Conservation (phyloP, 1,140 invertebrate genomes). For the Scaptodrosophila lebanonensis region DNA sequence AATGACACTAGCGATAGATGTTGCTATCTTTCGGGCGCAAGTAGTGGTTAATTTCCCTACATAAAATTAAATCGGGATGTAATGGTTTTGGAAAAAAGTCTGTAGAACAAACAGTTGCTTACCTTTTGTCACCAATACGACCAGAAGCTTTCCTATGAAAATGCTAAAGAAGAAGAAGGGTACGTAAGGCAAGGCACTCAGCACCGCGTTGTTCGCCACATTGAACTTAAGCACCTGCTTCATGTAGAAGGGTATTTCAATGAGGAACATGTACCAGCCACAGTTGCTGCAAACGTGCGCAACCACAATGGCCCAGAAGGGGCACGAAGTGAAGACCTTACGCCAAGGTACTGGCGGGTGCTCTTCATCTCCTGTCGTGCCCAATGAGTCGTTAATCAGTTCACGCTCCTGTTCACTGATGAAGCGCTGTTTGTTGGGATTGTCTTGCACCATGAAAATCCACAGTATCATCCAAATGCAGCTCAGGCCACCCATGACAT, state of each 20-base stretch:
- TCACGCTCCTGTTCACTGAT: conserved; percentile 84
- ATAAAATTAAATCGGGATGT: too few relatives aligned
- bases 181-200: conserved; percentile 86
- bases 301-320: conserved; percentile 86
- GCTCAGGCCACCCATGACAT: conserved; percentile 85
- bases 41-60: conserved; percentile 81
- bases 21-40: conserved; percentile 83
- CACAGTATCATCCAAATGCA: conserved; percentile 85
- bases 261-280: conserved; percentile 96
- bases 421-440: conserved; percentile 84
- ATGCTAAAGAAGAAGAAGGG: conserved; percentile 88
- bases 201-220: conserved; percentile 86
- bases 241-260: conserved; percentile 95
- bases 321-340: conserved; percentile 83
- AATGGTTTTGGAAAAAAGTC: not conserved
- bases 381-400: conserved; percentile 81
- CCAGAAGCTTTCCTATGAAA: conserved; percentile 81
- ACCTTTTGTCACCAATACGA: conserved; percentile 80
- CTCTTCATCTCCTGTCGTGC: conserved; percentile 58
- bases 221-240: conserved; percentile 92
- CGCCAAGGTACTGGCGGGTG: conserved; percentile 82
- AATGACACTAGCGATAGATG: conserved; percentile 83
- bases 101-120: conserved; percentile 20
- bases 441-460: conserved; percentile 83
- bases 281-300: conserved; percentile 90